These are phyloP conservation scores for Candidula unifasciata DNA, from an alignment of 2,888 invertebrate species.

Conservation along the genomic window DNA sequence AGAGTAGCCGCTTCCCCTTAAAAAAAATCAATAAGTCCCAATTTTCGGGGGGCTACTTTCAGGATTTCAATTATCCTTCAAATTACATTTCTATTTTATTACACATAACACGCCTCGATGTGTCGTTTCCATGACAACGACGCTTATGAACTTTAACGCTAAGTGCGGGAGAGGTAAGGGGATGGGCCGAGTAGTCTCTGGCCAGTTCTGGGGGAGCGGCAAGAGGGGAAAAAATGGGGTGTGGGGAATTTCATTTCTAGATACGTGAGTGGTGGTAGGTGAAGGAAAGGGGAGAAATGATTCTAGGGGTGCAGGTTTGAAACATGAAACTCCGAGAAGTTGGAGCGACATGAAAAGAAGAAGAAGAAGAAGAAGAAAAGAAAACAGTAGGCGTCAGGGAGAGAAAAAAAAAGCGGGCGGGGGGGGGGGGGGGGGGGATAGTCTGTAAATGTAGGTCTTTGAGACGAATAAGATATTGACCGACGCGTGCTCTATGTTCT, in stretches of 20 bases:
- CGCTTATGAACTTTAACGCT: conserved; percentile 59
- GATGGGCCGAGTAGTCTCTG: conserved; percentile 15
- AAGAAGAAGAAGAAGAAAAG: neutral
- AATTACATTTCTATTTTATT: conserved; percentile 61
- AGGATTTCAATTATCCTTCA: conserved; percentile 60
- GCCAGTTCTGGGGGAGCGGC: conserved; percentile 12
- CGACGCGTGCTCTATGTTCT: conserved; percentile 16
- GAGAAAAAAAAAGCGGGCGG: neutral
- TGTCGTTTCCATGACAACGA: conserved; percentile 57
- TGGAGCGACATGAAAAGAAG: neutral
- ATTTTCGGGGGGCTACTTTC: conserved; percentile 57
- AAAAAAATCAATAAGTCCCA: conserved; percentile 52
- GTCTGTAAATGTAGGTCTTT: conserved; percentile 35
- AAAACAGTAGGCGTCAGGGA: neutral
- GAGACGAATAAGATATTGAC: conserved; percentile 5
- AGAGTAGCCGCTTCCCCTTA: conserved; percentile 4
- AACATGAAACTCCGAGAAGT: no score
- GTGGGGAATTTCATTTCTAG: no score
- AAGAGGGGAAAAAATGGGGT: no score
- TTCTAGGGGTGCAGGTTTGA: neutral
- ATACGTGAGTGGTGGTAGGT: neutral
- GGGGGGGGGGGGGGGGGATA: neutral
- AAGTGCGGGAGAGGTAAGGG: neutral
- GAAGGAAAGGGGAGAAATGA: neutral
- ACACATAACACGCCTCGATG: conserved; percentile 58